These are phyloP conservation scores for Pachydiplax longipennis DNA, from an alignment of 2,888 invertebrate species.

Conservation along the genomic window DNA sequence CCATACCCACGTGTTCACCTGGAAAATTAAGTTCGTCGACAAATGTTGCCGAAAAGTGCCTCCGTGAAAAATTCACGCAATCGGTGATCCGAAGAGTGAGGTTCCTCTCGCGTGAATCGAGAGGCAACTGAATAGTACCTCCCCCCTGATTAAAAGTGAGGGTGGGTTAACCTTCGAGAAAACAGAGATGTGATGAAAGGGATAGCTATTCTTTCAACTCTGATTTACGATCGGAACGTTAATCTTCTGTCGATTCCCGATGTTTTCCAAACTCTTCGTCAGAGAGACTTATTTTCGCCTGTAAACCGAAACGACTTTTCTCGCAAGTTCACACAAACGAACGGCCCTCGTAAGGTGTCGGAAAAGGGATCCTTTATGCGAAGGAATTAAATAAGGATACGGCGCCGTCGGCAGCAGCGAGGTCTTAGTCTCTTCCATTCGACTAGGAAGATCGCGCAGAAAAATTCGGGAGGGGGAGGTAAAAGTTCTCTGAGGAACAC, in stretches of 20 bases:
- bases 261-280: background rate
- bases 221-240: background rate
- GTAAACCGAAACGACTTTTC: background rate
- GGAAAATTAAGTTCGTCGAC: too few species aligned
- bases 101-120: too few species aligned
- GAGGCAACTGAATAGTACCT: too few species aligned
- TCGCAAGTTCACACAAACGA: background rate
- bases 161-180: too few species aligned
- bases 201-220: background rate
- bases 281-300: background rate
- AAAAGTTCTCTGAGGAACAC: background rate
- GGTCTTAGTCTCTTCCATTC: background rate
- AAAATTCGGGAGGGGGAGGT: too few species aligned
- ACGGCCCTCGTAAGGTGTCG: background rate
- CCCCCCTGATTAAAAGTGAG: too few species aligned
- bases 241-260: background rate
- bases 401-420: background rate
- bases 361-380: background rate
- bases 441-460: background rate
- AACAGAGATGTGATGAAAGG: too few species aligned
- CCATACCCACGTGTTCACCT: too few species aligned
- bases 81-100: too few species aligned
- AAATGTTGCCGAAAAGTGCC: too few species aligned
- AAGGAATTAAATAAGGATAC: background rate
- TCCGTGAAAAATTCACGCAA: too few species aligned